Evolutionary conservation across 2,888 invertebrate species (phyloP).

Genomic region (Nysson spinosus): DNA sequence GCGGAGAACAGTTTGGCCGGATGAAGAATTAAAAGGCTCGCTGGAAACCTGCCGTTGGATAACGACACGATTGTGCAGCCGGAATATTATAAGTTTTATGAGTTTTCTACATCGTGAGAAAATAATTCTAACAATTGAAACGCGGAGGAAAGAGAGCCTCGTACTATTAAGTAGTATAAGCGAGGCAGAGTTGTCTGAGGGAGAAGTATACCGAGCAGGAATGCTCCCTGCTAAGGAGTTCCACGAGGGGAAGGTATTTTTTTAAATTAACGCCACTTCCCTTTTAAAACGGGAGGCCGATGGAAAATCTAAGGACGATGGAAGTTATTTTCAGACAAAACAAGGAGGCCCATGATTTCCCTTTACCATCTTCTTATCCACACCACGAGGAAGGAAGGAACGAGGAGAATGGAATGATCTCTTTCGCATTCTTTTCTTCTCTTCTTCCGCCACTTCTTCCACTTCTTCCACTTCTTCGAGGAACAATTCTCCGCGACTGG

Average conservation of each 20-base stretch:
- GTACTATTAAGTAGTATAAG: no score
- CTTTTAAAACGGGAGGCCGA: conserved; percentile 35
- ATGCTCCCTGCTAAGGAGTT: conserved; percentile 2
- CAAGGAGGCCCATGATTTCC: conserved; percentile 5
- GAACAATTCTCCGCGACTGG: conserved; percentile 42
- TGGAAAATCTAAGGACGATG: conserved; percentile 27
- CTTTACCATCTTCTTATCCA: conserved; percentile 20
- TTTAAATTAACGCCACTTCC: conserved; percentile 39
- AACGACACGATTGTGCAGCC: no score
- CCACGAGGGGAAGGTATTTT: conserved; percentile 34
- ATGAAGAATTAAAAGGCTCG: conserved; percentile 35
- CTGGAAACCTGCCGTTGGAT: no score
- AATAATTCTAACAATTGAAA: no score
- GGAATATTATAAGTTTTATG: no score
- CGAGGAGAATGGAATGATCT: no score
- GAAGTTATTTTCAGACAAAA: conserved; percentile 48
- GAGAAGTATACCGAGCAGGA: conserved; percentile 9
- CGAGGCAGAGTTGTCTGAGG: no score
- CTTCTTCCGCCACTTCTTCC: no score
- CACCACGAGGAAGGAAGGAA: not conserved
- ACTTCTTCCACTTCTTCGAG: no score
- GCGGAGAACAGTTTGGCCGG: not conserved
- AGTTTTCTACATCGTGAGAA: no score
- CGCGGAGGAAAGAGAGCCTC: no score
- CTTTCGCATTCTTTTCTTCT: no score